Conservation (phyloP, 2,888 invertebrate species). For the Brassicogethes aeneus region DNA sequence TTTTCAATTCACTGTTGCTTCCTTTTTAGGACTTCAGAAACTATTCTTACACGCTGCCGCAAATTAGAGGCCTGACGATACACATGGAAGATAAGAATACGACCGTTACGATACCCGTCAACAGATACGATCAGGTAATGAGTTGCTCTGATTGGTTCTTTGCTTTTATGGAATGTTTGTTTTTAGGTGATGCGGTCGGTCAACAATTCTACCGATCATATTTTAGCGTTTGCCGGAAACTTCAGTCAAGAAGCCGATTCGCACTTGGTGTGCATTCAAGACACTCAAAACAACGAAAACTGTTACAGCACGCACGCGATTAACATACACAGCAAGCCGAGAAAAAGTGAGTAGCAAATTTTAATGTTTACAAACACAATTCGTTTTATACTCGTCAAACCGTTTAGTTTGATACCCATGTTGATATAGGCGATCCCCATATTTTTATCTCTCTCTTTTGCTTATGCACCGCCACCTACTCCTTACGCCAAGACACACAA, state of each 20-base stretch:
- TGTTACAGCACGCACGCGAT: conserved; percentile 81
- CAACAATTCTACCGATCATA: conserved; percentile 73
- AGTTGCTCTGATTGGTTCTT: not conserved
- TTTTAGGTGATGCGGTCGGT: conserved; percentile 61
- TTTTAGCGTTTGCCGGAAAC: conserved; percentile 73
- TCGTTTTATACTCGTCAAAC: too few species aligned
- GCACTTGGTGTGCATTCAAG: conserved; percentile 80
- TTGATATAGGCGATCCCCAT: too few species aligned
- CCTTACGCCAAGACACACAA: too few species aligned
- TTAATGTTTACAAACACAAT: too few species aligned
- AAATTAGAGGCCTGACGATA: conserved; percentile 66
- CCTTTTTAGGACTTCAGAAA: conserved; percentile 70
- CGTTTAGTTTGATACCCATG: too few species aligned
- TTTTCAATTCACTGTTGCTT: conserved; percentile 9
- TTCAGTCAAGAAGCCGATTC: conserved; percentile 75
- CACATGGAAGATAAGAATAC: conserved; percentile 78
- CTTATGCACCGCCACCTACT: too few species aligned
- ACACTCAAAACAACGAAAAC: conserved; percentile 56
- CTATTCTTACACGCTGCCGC: conserved; percentile 69
- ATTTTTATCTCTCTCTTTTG: too few species aligned
- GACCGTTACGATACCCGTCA: conserved; percentile 64
- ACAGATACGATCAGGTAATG: conserved; percentile 56
- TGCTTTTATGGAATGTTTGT: not conserved
- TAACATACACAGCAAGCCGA: conserved; percentile 72
- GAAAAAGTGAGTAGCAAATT: conserved; percentile 49